A percentile compares a stretch with the other conserved stretches of the same genome.
Evolutionary conservation across 2,888 invertebrate species (phyloP).

Genomic region (Byasa hedistus): DNA sequence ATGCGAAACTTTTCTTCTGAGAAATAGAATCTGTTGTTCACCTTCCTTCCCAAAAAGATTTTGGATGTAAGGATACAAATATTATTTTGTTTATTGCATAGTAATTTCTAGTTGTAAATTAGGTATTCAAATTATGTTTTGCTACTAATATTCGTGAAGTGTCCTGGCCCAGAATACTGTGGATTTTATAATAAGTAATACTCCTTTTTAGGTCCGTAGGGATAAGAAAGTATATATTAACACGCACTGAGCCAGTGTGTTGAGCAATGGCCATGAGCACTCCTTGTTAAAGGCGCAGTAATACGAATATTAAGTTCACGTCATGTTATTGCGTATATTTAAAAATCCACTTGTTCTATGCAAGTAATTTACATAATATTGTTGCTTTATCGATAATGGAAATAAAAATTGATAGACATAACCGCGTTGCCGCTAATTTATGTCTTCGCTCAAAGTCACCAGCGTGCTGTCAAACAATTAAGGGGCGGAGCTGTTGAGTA

Average conservation of each 20-base stretch:
- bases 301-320: too few relatives aligned
- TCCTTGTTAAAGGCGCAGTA: too few relatives aligned
- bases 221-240: not conserved
- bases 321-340: too few relatives aligned
- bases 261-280: too few relatives aligned
- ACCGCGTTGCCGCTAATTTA: conserved; percentile 66
- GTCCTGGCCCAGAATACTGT: too few relatives aligned
- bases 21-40: not conserved
- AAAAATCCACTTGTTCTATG: not conserved
- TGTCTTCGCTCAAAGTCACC: conserved; percentile 68
- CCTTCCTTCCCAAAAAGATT: not conserved
- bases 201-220: not conserved
- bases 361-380: conserved; percentile 29
- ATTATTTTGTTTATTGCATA: not conserved
- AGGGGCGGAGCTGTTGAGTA: conserved; percentile 55
- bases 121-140: too few relatives aligned
- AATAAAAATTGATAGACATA: conserved; percentile 65
- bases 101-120: too few relatives aligned
- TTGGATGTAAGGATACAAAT: not conserved
- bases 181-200: too few relatives aligned
- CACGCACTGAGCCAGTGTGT: too few relatives aligned
- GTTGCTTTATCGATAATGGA: conserved; percentile 36
- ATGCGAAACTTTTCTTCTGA: not conserved
- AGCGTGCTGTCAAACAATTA: conserved; percentile 63
- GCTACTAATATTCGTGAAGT: too few relatives aligned